phyloP scores from a whole-genome alignment of 2,797 vertebrate species.

The Gadopsis bispinosus region DNA sequence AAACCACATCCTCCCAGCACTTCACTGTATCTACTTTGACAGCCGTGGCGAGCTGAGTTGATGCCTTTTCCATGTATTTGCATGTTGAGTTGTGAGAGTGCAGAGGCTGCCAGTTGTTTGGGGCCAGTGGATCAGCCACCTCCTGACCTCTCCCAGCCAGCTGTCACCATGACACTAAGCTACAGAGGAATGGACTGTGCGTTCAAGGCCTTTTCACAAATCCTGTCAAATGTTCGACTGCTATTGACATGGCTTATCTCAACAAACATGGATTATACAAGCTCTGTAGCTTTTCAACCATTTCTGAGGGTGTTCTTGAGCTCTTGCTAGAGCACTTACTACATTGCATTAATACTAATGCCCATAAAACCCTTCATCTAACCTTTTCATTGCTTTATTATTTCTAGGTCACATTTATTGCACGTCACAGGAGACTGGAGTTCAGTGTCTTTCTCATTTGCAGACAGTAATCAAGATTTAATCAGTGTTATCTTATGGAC shows the following conservation, averaged over 20 bases:
- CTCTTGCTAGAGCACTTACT: slow-evolving; percentile 68
- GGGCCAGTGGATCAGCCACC: slow-evolving; percentile 75
- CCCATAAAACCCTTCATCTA: slow-evolving; percentile 65
- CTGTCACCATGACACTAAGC: slow-evolving; percentile 86
- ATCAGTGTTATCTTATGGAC: slow-evolving; percentile 54
- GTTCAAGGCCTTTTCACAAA: slow-evolving; percentile 82
- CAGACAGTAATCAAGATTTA: slow-evolving; percentile 48
- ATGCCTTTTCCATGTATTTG: slow-evolving; percentile 73
- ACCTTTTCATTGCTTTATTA: slow-evolving; percentile 50
- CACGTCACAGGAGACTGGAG: slow-evolving; percentile 32
- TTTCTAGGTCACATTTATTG: slow-evolving; percentile 59
- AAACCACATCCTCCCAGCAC: slow-evolving; percentile 34
- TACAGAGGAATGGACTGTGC: slow-evolving; percentile 81
- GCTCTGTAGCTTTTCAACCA: slow-evolving; percentile 73
- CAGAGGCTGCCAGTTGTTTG: slow-evolving; percentile 69
- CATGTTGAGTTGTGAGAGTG: slow-evolving; percentile 67
- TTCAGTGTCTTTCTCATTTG: slow-evolving; percentile 41
- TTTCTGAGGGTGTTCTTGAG: slow-evolving; percentile 72
- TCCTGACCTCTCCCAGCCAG: slow-evolving; percentile 84
- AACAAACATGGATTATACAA: slow-evolving; percentile 84
- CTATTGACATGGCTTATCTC: slow-evolving; percentile 87
- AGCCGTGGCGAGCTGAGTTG: slow-evolving; percentile 62
- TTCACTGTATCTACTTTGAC: slow-evolving; percentile 73
- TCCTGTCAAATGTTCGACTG: slow-evolving; percentile 85
- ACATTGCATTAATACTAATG: slow-evolving; percentile 64